phyloP scores from a whole-genome alignment of 2,888 invertebrate genomes.

The Microctonus aethiopoides region DNA sequence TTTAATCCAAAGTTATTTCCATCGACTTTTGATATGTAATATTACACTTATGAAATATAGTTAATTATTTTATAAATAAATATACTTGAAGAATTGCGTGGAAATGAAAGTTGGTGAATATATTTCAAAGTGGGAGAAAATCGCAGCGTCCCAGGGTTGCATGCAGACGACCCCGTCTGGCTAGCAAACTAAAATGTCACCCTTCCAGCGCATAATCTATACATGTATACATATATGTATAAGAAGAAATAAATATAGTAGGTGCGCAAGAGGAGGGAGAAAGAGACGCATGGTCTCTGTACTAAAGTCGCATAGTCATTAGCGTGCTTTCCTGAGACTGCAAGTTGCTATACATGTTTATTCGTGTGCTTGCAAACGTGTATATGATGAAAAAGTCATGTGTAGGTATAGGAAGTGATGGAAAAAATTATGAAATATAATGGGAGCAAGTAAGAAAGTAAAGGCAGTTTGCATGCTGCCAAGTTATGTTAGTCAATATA shows the following conservation, averaged over 20 bases:
- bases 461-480: constrained; percentile 21
- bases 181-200: not conserved
- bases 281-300: constrained; percentile 1
- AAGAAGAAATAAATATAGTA: not conserved
- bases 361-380: not conserved
- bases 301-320: constrained; percentile 36
- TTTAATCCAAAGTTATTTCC: too few relatives aligned
- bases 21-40: not conserved
- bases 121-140: not conserved
- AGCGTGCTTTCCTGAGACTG: constrained; percentile 20
- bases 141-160: not conserved
- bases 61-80: too few relatives aligned
- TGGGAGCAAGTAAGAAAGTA: constrained; percentile 4
- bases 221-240: not conserved
- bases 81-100: too few relatives aligned
- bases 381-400: constrained; percentile 6
- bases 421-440: constrained; percentile 24
- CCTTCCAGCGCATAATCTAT: not conserved
- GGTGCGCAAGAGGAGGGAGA: not conserved
- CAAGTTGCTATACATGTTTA: constrained; percentile 10
- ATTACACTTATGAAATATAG: too few relatives aligned
- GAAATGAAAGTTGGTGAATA: not conserved
- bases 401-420: constrained; percentile 27
- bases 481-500: constrained; percentile 25
- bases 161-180: not conserved